Evolutionary conservation across 2,888 invertebrate genomes (phyloP).

Genomic region (Polia nebulosa): DNA sequence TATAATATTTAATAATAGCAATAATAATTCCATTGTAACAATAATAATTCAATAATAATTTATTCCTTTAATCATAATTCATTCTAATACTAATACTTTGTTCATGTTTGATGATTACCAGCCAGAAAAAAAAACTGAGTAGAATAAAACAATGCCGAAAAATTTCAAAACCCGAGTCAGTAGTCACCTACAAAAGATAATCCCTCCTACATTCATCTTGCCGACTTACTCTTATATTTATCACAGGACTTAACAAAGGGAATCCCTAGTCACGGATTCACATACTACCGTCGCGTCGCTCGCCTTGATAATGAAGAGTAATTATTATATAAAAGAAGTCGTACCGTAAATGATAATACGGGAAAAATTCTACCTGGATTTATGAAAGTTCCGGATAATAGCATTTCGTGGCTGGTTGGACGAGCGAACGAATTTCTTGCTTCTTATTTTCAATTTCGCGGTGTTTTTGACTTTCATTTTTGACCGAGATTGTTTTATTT

Average conservation of each 20-base stretch:
- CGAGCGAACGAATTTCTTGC: slow-evolving; percentile 33
- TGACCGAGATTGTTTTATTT: slow-evolving; percentile 18
- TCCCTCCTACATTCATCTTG: slow-evolving; percentile 68
- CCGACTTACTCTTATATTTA: slow-evolving; percentile 73
- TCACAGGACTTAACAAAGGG: slow-evolving; percentile 73
- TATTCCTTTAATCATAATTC: too few relatives aligned
- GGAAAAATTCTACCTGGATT: slow-evolving; percentile 58
- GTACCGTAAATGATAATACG: slow-evolving; percentile 66
- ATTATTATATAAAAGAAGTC: slow-evolving; percentile 71
- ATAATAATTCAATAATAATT: too few relatives aligned
- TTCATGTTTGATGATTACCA: too few relatives aligned
- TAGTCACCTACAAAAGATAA: slow-evolving; percentile 50
- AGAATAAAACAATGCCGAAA: slow-evolving; percentile 24
- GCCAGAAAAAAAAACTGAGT: too few relatives aligned
- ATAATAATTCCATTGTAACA: too few relatives aligned
- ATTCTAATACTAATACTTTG: too few relatives aligned
- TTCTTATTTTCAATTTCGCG: slow-evolving; percentile 44
- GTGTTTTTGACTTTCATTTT: slow-evolving; percentile 29
- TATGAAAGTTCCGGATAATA: slow-evolving; percentile 55
- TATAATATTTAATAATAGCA: too few relatives aligned
- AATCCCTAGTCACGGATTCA: slow-evolving; percentile 69
- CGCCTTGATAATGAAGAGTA: slow-evolving; percentile 73
- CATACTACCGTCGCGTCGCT: slow-evolving; percentile 66
- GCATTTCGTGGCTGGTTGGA: slow-evolving; percentile 50
- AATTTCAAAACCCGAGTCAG: slow-evolving; percentile 7